phyloP scores from a whole-genome alignment of 2,797 vertebrate species.

The Galaxias olidus region DNA sequence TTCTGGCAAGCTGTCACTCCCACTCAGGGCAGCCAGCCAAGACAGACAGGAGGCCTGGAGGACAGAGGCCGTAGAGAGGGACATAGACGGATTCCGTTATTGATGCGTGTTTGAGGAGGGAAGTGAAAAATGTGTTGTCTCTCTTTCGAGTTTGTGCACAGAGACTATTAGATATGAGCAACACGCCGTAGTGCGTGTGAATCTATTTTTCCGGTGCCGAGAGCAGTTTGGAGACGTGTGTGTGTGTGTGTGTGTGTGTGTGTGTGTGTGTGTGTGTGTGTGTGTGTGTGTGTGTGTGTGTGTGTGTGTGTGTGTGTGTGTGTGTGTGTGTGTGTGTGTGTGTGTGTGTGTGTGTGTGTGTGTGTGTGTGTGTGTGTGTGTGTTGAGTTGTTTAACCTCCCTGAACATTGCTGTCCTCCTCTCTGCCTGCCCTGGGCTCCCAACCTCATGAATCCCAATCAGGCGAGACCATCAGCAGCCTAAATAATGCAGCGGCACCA shows the following conservation, averaged over 20 bases:
- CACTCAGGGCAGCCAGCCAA: constrained; percentile 7
- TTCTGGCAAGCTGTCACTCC: constrained; percentile 17
- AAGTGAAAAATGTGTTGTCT: too few relatives aligned
- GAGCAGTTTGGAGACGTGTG: too few relatives aligned
- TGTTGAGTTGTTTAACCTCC: background rate
- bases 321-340: constrained; percentile 8
- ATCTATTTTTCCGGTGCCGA: too few relatives aligned
- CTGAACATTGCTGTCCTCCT: constrained; percentile 31
- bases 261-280: too few relatives aligned
- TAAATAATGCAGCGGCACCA: constrained; percentile 56
- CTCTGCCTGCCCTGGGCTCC: constrained; percentile 32
- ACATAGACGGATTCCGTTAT: too few relatives aligned
- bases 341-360: background rate
- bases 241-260: too few relatives aligned
- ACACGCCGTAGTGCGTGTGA: too few relatives aligned
- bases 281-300: constrained; percentile 8
- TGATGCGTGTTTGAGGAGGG: too few relatives aligned
- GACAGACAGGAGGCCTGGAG: constrained; percentile 2
- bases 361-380: background rate
- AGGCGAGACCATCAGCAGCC: constrained; percentile 43
- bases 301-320: constrained; percentile 4
- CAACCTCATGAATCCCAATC: constrained; percentile 59
- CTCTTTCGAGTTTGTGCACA: too few relatives aligned
- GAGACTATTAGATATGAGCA: too few relatives aligned
- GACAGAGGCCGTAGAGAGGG: background rate